Percentiles rank a stretch among this genome's conserved stretches.
phyloP scores from a whole-genome alignment of 2,113 vertebrate species.

The Leptobrachium ailaonicum region DNA sequence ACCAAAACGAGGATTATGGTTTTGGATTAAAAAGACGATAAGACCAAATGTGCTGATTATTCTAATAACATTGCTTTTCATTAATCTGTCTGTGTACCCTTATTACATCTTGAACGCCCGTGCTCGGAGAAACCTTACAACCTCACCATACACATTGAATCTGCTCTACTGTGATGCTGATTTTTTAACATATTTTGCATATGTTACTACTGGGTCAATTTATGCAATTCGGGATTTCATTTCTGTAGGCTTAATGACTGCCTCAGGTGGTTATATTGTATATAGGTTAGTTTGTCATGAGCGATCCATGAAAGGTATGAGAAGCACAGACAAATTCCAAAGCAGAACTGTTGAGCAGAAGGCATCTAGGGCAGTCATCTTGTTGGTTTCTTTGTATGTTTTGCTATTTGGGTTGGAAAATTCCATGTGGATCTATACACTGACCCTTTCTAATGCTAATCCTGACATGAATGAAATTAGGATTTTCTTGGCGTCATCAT shows the following conservation, averaged over 20 bases:
- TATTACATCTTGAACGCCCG: background rate
- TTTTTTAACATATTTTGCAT: slow-evolving; percentile 14
- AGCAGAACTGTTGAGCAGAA: slow-evolving; percentile 9
- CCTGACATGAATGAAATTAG: slow-evolving; percentile 25
- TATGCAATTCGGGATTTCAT: slow-evolving; percentile 13
- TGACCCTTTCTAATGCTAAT: slow-evolving; percentile 15
- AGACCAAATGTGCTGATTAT: background rate
- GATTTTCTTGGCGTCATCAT: slow-evolving; percentile 22
- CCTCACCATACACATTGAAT: slow-evolving; percentile 19
- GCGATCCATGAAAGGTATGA: slow-evolving; percentile 18
- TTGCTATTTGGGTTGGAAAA: slow-evolving; percentile 39
- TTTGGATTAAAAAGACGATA: slow-evolving; percentile 1
- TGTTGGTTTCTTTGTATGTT: slow-evolving; percentile 28
- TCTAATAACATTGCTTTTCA: background rate
- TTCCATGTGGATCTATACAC: slow-evolving; percentile 37
- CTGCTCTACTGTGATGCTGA: slow-evolving; percentile 29
- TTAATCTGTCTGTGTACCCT: slow-evolving; percentile 16
- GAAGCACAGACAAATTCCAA: background rate
- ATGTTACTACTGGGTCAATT: slow-evolving; percentile 19
- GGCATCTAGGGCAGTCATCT: slow-evolving; percentile 26
- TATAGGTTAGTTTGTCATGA: slow-evolving; percentile 16
- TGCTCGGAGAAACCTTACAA: slow-evolving; percentile 13
- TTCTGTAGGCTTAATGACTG: slow-evolving; percentile 23
- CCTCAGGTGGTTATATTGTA: slow-evolving; percentile 33
- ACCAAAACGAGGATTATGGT: slow-evolving; percentile 5